Evolutionary conservation across 2,113 vertebrate species (phyloP), one percentile per base, ranked within the genome.

Genomic region (Laticauda colubrina): DNA sequence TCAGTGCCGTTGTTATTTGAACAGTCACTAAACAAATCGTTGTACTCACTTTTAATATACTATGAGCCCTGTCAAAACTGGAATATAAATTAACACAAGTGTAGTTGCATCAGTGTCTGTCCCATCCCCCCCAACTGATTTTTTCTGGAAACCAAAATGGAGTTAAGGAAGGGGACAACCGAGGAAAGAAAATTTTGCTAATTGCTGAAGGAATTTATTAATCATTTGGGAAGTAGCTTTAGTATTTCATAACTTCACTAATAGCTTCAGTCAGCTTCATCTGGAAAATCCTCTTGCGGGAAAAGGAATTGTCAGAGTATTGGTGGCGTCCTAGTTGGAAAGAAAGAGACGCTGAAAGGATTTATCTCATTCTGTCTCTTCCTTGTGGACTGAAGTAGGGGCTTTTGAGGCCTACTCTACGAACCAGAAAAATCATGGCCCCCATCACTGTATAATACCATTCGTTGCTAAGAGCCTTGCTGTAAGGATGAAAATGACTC

Each of bases 101-200:
- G 29, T 53, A n/a, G 87, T 10, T 1, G 51, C 26, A 29, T 54
- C 53, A 55, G 26, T n/a, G 45, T 53, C 85, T 29, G 9, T 26
- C 14, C 5, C 5, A 0, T 6, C 10, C 18, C 6, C 24, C 0
- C 24, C 2, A 10, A 14, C 48, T 34, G 7, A 7, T 8, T 53
- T n/a, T 53, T 5, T 51, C 48, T 53, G 48, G 87, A n/a, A 88
- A n/a, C 26, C 1, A 29, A 53, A 18, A 26, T 54, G 14, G 53
- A 55, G n/a, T 54, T 54, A 88, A n/a, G 86, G 86, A 87, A 87
- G 51, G 24, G 86, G 26, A 29, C 4, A 87, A n/a, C 4, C 48
- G 1, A 7, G 48, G 8, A 29, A 18, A 88, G 26, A 26, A 8
- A 54, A 88, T 54, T 88, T 29, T 53, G 23, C 5, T 18, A 53